These are phyloP conservation scores for Bolinopsis microptera DNA, from an alignment of 37 sponge, comb jelly and placozoan species.

Conservation along the genomic window DNA sequence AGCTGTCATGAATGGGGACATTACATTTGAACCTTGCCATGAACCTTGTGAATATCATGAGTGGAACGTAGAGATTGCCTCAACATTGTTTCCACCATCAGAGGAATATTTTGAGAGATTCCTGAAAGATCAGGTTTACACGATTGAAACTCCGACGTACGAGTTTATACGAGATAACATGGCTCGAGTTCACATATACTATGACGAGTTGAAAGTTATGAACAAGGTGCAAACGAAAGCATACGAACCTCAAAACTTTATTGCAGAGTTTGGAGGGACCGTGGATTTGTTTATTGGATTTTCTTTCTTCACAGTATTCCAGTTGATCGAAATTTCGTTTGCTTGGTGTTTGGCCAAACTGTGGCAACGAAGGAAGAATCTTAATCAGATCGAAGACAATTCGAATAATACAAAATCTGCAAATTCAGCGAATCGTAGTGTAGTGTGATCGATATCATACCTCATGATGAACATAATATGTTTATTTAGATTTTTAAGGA, in stretches of 20 bases:
- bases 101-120: conserved; percentile 37
- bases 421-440: too few relatives aligned
- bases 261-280: conserved; percentile 64
- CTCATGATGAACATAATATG: too few relatives aligned
- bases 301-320: conserved; percentile 55
- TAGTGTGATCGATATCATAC: too few relatives aligned
- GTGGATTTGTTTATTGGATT: conserved; percentile 61
- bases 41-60: conserved; percentile 33
- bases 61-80: conserved; percentile 17
- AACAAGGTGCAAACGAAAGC: background rate
- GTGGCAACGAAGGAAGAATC: background rate
- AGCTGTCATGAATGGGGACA: background rate
- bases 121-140: background rate
- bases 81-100: background rate
- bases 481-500: too few relatives aligned
- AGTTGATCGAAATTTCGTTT: conserved; percentile 11
- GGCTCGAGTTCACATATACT: conserved; percentile 56
- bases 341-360: background rate
- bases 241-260: conserved; percentile 34
- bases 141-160: background rate
- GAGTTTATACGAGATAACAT: conserved; percentile 16
- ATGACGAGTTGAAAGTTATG: background rate
- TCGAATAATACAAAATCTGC: too few relatives aligned
- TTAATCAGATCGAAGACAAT: too few relatives aligned
- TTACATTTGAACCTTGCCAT: background rate